These are phyloP conservation scores for Heliocidaris tuberculata DNA, from an alignment of 35 echinoderm and acorn worm genomes.

Conservation along the genomic window DNA sequence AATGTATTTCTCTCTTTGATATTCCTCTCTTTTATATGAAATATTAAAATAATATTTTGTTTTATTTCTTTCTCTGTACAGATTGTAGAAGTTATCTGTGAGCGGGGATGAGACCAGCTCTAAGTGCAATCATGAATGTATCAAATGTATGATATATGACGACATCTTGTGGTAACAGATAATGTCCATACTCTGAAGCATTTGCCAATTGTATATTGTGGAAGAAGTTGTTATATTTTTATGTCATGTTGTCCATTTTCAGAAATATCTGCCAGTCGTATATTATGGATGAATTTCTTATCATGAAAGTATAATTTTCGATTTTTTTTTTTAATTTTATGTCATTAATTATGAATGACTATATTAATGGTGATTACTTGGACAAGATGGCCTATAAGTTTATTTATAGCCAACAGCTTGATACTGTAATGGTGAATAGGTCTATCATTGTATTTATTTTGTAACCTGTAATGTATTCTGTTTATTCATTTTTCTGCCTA, in stretches of 20 bases:
- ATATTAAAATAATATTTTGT: not conserved
- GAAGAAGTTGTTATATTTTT: too few species aligned
- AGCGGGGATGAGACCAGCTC: slow-evolving; percentile 48
- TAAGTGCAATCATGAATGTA: not conserved
- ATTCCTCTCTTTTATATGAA: not conserved
- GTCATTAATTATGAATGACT: not conserved
- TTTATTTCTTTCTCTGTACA: slow-evolving; percentile 25
- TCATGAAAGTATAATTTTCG: not conserved
- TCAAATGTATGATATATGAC: not conserved
- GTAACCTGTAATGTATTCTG: not conserved
- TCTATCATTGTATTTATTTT: not conserved
- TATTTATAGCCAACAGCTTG: not conserved
- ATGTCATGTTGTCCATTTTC: too few species aligned
- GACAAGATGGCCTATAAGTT: not conserved
- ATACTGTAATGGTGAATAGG: not conserved
- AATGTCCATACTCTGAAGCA: not conserved
- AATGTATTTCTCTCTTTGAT: not conserved
- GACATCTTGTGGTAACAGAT: not conserved
- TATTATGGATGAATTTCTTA: not conserved
- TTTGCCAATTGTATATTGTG: not conserved
- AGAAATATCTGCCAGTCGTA: not conserved
- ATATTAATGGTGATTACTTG: not conserved
- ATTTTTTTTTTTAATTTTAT: too few species aligned
- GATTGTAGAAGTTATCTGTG: slow-evolving; percentile 78
- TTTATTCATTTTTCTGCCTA: not conserved